Percentiles rank a stretch among this genome's conserved stretches.
phyloP scores from a whole-genome alignment of 1,140 invertebrate species.

The Aradophagus sp. region DNA sequence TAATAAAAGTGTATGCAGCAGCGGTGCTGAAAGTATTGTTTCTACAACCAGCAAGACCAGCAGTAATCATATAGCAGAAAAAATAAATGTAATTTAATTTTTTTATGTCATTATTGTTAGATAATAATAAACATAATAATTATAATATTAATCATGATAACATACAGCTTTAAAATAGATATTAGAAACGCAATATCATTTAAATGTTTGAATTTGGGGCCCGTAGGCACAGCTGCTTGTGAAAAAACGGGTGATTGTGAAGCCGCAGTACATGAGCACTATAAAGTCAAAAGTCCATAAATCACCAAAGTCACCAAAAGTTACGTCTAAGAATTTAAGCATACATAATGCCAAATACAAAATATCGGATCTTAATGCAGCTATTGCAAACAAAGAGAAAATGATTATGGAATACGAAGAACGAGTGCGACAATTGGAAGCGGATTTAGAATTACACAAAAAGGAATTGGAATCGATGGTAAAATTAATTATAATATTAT shows the following conservation, averaged over 20 bases:
- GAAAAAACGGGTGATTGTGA: conserved; percentile 59
- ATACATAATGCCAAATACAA: conserved; percentile 63
- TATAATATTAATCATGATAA: no score
- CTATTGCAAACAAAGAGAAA: conserved; percentile 68
- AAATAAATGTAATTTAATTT: conserved; percentile 45
- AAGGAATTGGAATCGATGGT: no score
- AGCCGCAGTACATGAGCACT: conserved; percentile 29
- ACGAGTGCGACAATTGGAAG: conserved; percentile 66
- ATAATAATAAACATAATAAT: no score
- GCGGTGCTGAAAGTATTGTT: conserved; percentile 60
- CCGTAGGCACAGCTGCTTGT: conserved; percentile 63
- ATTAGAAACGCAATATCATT: background rate
- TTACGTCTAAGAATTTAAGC: conserved; percentile 35
- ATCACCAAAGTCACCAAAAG: conserved; percentile 52
- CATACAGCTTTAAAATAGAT: no score
- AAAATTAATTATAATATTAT: no score
- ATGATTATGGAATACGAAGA: conserved; percentile 69
- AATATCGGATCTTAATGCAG: conserved; percentile 68
- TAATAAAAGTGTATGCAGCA: conserved; percentile 65
- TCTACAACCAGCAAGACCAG: conserved; percentile 61
- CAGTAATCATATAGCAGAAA: conserved; percentile 39
- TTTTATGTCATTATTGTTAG: no score
- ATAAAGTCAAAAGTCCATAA: conserved; percentile 36
- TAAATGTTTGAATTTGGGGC: conserved; percentile 21
- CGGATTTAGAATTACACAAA: conserved; percentile 52